phyloP scores from a whole-genome alignment of 2,888 invertebrate species.

The Pinctada fucata region DNA sequence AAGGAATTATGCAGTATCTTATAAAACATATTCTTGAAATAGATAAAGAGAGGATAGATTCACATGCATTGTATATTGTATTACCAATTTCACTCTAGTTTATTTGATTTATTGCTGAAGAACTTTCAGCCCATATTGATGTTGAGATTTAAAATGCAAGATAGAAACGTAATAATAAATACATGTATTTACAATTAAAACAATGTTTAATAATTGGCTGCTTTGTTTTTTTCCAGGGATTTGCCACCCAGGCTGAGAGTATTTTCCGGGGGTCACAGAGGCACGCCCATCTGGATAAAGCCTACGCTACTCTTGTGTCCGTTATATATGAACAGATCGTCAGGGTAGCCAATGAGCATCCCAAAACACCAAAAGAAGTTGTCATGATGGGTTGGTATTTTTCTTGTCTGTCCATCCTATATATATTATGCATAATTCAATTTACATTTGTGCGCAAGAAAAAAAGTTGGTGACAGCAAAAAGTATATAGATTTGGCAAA shows the following conservation, averaged over 20 bases:
- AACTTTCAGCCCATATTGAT: too few species aligned
- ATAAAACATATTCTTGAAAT: too few species aligned
- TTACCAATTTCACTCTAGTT: too few species aligned
- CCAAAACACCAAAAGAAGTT: slow-evolving; percentile 94
- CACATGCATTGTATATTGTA: too few species aligned
- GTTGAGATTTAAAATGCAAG: too few species aligned
- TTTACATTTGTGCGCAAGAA: neutral
- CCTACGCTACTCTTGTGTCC: slow-evolving; percentile 79
- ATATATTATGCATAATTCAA: neutral
- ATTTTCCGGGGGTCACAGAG: slow-evolving; percentile 92
- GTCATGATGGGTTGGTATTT: slow-evolving; percentile 86
- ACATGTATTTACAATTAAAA: neutral
- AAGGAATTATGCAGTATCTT: too few species aligned
- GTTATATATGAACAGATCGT: slow-evolving; percentile 90
- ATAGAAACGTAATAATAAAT: too few species aligned
- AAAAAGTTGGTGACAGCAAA: too few species aligned
- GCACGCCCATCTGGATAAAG: slow-evolving; percentile 77
- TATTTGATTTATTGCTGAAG: too few species aligned
- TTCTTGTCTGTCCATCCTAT: neutral
- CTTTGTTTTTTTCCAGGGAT: slow-evolving; percentile 79
- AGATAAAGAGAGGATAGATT: too few species aligned
- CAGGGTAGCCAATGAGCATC: slow-evolving; percentile 87
- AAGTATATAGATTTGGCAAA: too few species aligned
- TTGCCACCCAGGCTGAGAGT: slow-evolving; percentile 90
- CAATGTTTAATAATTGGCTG: neutral